A percentile compares a stretch with the other conserved stretches of the same genome.
Evolutionary conservation across 2,113 vertebrate species (phyloP).

Genomic region (Fulmarus glacialis): DNA sequence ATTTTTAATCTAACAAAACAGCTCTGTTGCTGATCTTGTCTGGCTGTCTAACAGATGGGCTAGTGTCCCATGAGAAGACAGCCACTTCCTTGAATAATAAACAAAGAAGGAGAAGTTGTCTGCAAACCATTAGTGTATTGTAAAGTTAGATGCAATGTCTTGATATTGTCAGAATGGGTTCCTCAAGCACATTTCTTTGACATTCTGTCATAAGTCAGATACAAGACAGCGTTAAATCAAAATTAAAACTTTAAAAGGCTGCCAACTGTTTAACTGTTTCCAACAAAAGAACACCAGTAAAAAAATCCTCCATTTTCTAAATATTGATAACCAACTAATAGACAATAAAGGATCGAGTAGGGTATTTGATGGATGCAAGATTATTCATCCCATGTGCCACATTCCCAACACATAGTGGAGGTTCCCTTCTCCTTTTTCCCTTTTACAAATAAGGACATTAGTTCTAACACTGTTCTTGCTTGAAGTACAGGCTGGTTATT

Average conservation of each 20-base stretch:
- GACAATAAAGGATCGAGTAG: background rate
- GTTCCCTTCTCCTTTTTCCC: background rate
- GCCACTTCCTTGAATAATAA: constrained; percentile 61
- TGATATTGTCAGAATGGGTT: constrained; percentile 50
- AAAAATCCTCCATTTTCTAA: background rate
- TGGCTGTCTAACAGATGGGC: constrained; percentile 59
- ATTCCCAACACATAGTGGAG: background rate
- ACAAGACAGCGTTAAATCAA: constrained; percentile 47
- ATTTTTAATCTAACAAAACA: constrained; percentile 37
- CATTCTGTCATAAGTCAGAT: constrained; percentile 54
- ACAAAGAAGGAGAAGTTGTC: constrained; percentile 60
- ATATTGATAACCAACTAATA: background rate
- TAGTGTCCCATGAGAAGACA: constrained; percentile 56
- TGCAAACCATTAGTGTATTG: constrained; percentile 59
- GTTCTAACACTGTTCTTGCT: background rate
- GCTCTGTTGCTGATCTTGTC: constrained; percentile 35
- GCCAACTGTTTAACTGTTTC: constrained; percentile 6
- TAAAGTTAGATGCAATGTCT: constrained; percentile 51
- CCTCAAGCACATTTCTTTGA: constrained; percentile 45
- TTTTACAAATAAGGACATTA: background rate
- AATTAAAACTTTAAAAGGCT: constrained; percentile 16
- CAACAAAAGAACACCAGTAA: background rate
- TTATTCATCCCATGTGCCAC: background rate
- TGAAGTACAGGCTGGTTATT: background rate
- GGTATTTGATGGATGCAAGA: background rate